Conservation (phyloP, 2,888 invertebrate genomes). For the Celastrina argiolus region DNA sequence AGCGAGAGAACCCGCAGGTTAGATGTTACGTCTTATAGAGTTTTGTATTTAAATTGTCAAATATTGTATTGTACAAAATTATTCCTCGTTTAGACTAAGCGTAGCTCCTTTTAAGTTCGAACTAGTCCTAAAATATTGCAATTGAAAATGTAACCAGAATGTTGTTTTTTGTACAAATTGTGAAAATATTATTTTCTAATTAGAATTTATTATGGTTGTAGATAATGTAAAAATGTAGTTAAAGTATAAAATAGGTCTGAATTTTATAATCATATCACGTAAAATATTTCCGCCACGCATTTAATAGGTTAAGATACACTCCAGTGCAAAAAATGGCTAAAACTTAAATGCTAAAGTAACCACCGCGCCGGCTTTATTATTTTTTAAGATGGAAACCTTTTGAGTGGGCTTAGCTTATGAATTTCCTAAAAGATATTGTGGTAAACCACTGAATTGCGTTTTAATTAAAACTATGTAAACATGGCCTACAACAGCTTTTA, state of each 20-base stretch:
- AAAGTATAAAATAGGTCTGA: slow-evolving; percentile 58
- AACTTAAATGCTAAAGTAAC: background rate
- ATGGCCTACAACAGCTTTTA: background rate
- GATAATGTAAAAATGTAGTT: slow-evolving; percentile 72
- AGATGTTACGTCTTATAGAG: slow-evolving; percentile 29
- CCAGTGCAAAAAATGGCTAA: background rate
- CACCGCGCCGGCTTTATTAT: background rate
- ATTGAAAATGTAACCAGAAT: slow-evolving; percentile 37
- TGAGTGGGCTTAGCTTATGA: background rate
- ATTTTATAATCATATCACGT: slow-evolving; percentile 76
- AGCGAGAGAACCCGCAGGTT: slow-evolving; percentile 34
- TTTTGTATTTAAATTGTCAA: slow-evolving; percentile 28
- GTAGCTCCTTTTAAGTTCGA: slow-evolving; percentile 71
- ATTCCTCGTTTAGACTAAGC: slow-evolving; percentile 44
- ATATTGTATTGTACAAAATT: slow-evolving; percentile 64
- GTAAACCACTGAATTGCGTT: too few relatives aligned
- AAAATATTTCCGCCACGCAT: slow-evolving; percentile 52
- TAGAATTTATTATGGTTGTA: slow-evolving; percentile 44
- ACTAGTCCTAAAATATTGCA: slow-evolving; percentile 71
- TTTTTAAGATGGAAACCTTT: background rate
- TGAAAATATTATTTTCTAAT: slow-evolving; percentile 36
- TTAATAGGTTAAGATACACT: slow-evolving; percentile 39
- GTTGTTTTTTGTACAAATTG: slow-evolving; percentile 46
- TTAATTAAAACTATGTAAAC: background rate
- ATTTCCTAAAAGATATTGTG: too few relatives aligned